Evolutionary conservation across 53 echinoderm and acorn worm genomes (phyloP).

Genomic region (Paelopatides confundens): DNA sequence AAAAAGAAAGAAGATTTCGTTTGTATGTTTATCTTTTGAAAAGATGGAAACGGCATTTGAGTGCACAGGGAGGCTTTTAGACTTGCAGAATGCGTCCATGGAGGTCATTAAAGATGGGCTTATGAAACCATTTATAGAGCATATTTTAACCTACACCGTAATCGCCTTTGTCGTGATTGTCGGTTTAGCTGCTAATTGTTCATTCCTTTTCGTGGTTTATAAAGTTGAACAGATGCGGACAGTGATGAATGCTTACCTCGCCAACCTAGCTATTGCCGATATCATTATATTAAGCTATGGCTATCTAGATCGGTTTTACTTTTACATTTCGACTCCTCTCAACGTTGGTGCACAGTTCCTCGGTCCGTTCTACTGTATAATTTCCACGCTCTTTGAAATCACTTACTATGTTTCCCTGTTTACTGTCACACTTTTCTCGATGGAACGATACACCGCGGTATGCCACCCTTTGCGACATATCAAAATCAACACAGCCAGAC

Average conservation of each 20-base stretch:
- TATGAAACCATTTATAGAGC: background rate
- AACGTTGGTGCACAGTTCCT: background rate
- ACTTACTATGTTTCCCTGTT: conserved; percentile 8
- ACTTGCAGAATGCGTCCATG: background rate
- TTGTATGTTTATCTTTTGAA: too few relatives aligned
- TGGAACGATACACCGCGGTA: conserved; percentile 28
- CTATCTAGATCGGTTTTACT: conserved; percentile 8
- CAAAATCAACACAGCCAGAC: background rate
- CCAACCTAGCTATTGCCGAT: conserved; percentile 23
- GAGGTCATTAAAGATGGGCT: background rate
- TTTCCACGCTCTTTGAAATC: background rate
- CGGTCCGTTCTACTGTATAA: background rate
- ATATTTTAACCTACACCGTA: conserved; percentile 22
- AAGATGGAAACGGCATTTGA: background rate
- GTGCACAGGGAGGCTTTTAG: background rate
- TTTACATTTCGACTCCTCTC: conserved; percentile 5
- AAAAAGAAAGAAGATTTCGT: too few relatives aligned
- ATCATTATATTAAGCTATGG: conserved; percentile 23
- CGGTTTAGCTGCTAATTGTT: background rate
- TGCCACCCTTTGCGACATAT: conserved; percentile 23
- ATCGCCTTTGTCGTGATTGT: conserved; percentile 16
- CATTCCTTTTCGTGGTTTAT: conserved; percentile 2
- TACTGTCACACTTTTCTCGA: conserved; percentile 16
- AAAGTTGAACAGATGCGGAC: conserved; percentile 5
- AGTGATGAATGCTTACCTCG: conserved; percentile 31